Evolutionary conservation across 2,113 vertebrate genomes (phyloP).

Genomic region (Bufo bufo): DNA sequence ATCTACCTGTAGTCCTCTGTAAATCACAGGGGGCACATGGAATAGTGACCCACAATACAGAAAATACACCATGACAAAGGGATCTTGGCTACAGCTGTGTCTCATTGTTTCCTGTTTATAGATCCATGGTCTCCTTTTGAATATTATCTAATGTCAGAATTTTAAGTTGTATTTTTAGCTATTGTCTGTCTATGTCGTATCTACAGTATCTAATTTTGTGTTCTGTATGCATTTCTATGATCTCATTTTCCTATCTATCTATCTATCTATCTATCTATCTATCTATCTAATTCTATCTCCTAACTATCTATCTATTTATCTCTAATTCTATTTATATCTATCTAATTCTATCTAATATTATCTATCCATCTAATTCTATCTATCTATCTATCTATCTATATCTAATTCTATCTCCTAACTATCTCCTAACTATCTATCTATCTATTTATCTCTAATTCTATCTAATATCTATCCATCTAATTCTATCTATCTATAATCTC

Average conservation of each 20-base stretch:
- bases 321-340: not conserved
- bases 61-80: not conserved
- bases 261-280: slow-evolving; percentile 33
- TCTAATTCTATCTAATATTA: no score
- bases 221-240: no score
- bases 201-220: no score
- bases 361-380: no score
- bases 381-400: not conserved
- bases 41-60: no score
- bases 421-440: not conserved
- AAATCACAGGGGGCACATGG: not conserved
- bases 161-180: no score
- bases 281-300: not conserved
- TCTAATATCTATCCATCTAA: no score
- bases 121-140: no score
- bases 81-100: not conserved
- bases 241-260: not conserved
- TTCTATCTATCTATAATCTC: not conserved
- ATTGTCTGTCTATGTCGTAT: no score
- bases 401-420: not conserved
- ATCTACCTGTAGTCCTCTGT: not conserved
- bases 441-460: not conserved
- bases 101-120: not conserved
- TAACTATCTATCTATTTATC: not conserved
- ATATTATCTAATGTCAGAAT: no score